A percentile compares a stretch with the other conserved stretches of the same genome.
These are phyloP conservation scores for Neuroterus valhalla DNA, from an alignment of 1,140 invertebrate genomes.

Conservation along the genomic window DNA sequence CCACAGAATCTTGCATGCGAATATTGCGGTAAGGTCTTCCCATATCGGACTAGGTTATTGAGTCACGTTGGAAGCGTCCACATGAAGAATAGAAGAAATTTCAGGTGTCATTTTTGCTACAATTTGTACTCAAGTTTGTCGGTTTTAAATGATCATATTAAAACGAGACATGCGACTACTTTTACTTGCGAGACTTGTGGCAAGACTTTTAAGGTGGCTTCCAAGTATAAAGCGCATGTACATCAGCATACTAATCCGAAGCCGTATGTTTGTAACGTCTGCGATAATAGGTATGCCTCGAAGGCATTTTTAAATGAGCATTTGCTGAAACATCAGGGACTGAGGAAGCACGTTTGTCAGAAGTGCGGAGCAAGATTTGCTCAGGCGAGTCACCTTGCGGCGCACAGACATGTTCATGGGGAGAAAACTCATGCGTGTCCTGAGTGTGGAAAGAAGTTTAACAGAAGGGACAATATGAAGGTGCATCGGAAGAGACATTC, in stretches of 20 bases:
- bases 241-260: constrained; percentile 72
- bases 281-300: constrained; percentile 72
- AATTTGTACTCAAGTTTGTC: constrained; percentile 72
- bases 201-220: constrained; percentile 71
- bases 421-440: constrained; percentile 72
- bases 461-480: constrained; percentile 73
- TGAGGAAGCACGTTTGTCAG: constrained; percentile 71
- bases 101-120: constrained; percentile 72
- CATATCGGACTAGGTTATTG: constrained; percentile 69
- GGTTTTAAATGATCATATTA: constrained; percentile 72
- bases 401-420: constrained; percentile 71
- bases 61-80: constrained; percentile 73
- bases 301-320: constrained; percentile 73
- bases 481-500: constrained; percentile 72
- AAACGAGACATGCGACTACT: constrained; percentile 69
- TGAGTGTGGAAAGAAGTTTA: constrained; percentile 72
- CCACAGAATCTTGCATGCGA: constrained; percentile 73
- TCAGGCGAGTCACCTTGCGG: constrained; percentile 72
- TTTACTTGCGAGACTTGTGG: constrained; percentile 70
- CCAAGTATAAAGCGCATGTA: constrained; percentile 71
- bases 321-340: constrained; percentile 70
- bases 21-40: constrained; percentile 73
- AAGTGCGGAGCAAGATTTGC: constrained; percentile 71
- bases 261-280: constrained; percentile 69
- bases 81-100: constrained; percentile 71